Conservation (phyloP, 1,140 invertebrate genomes). For the Drosophila repleta region DNA sequence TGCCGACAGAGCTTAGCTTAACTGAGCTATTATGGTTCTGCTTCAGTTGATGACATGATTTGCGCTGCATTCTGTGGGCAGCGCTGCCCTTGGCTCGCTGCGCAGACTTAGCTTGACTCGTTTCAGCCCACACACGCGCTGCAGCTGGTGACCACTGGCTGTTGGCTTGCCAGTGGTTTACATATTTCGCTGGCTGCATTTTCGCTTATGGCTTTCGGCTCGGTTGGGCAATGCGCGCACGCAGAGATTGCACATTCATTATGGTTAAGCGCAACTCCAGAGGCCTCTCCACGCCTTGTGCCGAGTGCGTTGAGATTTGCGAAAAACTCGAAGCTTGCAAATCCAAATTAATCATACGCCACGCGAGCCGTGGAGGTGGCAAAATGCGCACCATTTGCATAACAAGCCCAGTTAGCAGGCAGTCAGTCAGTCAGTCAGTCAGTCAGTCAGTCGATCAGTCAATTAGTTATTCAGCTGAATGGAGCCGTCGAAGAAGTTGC, state of each 20-base stretch:
- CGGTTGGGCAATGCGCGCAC: slow-evolving; percentile 19
- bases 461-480: slow-evolving; percentile 7
- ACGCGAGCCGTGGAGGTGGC: slow-evolving; percentile 51
- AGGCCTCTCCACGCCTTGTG: slow-evolving; percentile 31
- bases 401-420: slow-evolving; percentile 13
- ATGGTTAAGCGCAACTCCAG: slow-evolving; percentile 40
- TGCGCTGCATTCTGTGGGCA: not conserved
- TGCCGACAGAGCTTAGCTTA: not conserved
- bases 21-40: not conserved
- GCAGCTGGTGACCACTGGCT: not conserved
- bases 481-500: not conserved
- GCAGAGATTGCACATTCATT: slow-evolving; percentile 59
- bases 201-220: not conserved
- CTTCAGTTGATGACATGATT: not conserved
- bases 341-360: slow-evolving; percentile 70
- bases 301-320: slow-evolving; percentile 38
- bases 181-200: not conserved
- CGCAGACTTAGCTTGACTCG: not conserved
- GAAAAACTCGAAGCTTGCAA: slow-evolving; percentile 26
- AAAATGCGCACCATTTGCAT: slow-evolving; percentile 42
- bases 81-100: slow-evolving; percentile 1
- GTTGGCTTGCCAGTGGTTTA: not conserved
- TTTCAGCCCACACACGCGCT: not conserved
- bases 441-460: not conserved
- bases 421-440: not conserved